A percentile compares a stretch with the other conserved stretches of the same genome.
Evolutionary conservation across 1,140 invertebrate genomes (phyloP).

Genomic region (Bombus superbus): DNA sequence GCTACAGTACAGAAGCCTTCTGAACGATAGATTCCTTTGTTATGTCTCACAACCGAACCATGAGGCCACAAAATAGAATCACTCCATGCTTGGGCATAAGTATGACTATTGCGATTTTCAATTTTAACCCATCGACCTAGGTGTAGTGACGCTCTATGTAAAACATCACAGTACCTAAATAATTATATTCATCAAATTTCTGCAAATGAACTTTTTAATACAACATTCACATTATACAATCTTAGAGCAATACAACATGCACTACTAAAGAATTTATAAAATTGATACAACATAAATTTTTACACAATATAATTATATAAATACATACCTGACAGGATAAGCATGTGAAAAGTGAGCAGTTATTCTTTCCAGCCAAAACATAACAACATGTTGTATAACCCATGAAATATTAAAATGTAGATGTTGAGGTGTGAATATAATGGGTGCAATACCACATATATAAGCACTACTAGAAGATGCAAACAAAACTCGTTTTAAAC

Average conservation of each 20-base stretch:
- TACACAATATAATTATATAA: not conserved
- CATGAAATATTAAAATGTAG: slow-evolving; percentile 94
- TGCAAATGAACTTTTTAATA: slow-evolving; percentile 43
- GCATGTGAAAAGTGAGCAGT: slow-evolving; percentile 91
- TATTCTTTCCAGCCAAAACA: slow-evolving; percentile 93
- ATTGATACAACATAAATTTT: not conserved
- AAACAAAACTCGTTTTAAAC: slow-evolving; percentile 95
- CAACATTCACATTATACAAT: slow-evolving; percentile 1
- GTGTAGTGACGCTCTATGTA: slow-evolving; percentile 95
- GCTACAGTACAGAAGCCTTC: slow-evolving; percentile 88
- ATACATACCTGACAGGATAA: slow-evolving; percentile 85
- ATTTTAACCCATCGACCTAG: slow-evolving; percentile 93
- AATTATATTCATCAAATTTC: slow-evolving; percentile 46
- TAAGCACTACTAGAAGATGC: slow-evolving; percentile 95
- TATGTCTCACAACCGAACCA: slow-evolving; percentile 91
- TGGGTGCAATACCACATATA: slow-evolving; percentile 95
- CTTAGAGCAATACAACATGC: not conserved
- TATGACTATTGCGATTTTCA: slow-evolving; percentile 85
- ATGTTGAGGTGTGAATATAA: slow-evolving; percentile 87
- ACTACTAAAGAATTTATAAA: not conserved
- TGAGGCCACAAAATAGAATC: slow-evolving; percentile 89
- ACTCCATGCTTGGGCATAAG: slow-evolving; percentile 88
- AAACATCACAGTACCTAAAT: slow-evolving; percentile 90
- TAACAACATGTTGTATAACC: slow-evolving; percentile 91
- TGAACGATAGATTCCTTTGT: slow-evolving; percentile 90